phyloP scores from a whole-genome alignment of 1,140 invertebrate genomes.

The Procambarus clarkii region DNA sequence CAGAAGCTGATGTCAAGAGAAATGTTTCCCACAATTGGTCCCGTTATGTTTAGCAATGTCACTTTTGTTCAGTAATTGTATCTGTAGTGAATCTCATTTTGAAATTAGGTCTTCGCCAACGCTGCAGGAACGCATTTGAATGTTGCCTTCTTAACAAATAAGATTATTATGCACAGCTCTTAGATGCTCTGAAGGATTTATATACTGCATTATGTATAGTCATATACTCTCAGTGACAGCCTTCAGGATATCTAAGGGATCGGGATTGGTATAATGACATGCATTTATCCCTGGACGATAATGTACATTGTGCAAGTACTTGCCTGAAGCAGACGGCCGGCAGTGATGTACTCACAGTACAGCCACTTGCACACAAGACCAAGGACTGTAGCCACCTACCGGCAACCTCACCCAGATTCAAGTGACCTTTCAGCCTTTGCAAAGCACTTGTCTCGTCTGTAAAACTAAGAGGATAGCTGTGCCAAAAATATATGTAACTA shows the following conservation, averaged over 20 bases:
- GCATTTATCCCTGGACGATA: not conserved
- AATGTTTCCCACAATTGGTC: too few species aligned
- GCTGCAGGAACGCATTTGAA: constrained; percentile 8
- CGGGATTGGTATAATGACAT: not conserved
- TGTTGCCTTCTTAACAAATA: not conserved
- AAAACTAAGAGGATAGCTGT: too few species aligned
- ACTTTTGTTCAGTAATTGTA: not conserved
- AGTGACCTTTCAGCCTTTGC: too few species aligned
- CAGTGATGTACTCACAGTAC: not conserved
- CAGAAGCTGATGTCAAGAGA: not conserved
- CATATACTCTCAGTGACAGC: not conserved
- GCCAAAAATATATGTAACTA: not conserved
- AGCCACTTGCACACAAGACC: not conserved
- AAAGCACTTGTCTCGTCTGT: too few species aligned
- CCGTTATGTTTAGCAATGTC: not conserved
- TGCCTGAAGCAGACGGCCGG: not conserved
- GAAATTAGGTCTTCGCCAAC: constrained; percentile 20
- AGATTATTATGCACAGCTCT: not conserved
- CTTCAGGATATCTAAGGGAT: not conserved
- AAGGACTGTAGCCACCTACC: too few species aligned
- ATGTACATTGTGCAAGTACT: not conserved
- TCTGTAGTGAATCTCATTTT: not conserved
- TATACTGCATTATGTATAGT: too few species aligned
- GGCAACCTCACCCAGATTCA: too few species aligned
- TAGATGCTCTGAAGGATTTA: not conserved